These are phyloP conservation scores for Parus major DNA, from an alignment of 2,113 vertebrate species.

Conservation along the genomic window DNA sequence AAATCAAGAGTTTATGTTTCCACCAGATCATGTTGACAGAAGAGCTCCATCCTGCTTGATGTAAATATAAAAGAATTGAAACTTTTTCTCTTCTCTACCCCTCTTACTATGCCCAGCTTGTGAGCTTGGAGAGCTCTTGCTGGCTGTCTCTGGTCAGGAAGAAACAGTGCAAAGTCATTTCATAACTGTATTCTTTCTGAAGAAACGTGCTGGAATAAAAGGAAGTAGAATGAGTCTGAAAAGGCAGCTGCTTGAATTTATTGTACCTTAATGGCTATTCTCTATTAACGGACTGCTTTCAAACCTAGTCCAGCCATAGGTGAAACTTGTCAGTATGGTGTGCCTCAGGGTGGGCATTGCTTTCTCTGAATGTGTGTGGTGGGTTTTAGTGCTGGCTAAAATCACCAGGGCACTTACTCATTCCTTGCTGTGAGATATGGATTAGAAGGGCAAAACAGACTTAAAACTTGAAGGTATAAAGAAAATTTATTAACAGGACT, in stretches of 20 bases:
- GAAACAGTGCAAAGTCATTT: not conserved
- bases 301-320: not conserved
- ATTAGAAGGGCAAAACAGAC: no score
- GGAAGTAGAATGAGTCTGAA: not conserved
- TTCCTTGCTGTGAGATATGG: no score
- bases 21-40: not conserved
- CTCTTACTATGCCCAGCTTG: not conserved
- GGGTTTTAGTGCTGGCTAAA: no score
- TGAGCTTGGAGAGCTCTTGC: not conserved
- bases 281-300: not conserved
- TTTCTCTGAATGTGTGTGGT: not conserved
- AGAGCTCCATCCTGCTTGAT: not conserved
- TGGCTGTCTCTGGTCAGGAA: not conserved
- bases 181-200: not conserved
- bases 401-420: no score
- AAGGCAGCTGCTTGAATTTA: not conserved
- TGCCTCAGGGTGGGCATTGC: not conserved
- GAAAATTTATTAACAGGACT: no score
- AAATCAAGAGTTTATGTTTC: not conserved
- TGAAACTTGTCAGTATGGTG: not conserved
- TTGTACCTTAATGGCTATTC: not conserved
- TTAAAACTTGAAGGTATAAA: no score
- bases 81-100: not conserved
- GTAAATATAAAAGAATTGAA: not conserved
- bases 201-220: not conserved